Conservation (phyloP, 2,888 invertebrate genomes). For the Cerastis rubricosa region DNA sequence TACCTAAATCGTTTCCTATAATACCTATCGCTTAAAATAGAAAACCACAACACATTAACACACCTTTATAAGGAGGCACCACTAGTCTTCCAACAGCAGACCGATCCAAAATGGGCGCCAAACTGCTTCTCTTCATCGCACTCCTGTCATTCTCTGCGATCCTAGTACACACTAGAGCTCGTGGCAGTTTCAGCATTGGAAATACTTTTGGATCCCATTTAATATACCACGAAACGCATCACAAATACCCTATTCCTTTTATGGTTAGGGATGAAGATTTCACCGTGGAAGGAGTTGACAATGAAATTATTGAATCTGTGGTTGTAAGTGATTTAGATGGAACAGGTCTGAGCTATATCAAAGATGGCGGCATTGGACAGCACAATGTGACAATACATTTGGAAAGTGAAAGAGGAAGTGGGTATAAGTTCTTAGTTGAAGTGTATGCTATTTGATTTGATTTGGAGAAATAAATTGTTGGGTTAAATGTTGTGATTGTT, state of each 20-base stretch:
- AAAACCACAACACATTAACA: constrained; percentile 47
- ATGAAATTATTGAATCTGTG: constrained; percentile 63
- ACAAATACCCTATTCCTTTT: constrained; percentile 62
- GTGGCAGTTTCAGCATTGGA: constrained; percentile 45
- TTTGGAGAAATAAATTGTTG: constrained; percentile 17
- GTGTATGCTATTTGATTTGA: constrained; percentile 64
- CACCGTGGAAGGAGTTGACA: constrained; percentile 35
- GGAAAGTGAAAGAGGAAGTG: constrained; percentile 61
- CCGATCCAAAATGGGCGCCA: constrained; percentile 45
- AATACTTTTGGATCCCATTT: constrained; percentile 53
- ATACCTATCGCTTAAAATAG: neutral
- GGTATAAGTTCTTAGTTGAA: constrained; percentile 70
- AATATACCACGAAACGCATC: constrained; percentile 65
- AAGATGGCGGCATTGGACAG: constrained; percentile 68
- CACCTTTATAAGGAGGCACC: constrained; percentile 18
- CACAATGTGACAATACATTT: constrained; percentile 67
- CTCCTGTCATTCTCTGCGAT: constrained; percentile 28
- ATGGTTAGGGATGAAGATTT: constrained; percentile 63
- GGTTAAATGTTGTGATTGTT: neutral
- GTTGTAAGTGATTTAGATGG: constrained; percentile 68
- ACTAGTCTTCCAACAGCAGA: constrained; percentile 13
- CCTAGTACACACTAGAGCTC: constrained; percentile 15
- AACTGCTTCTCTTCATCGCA: constrained; percentile 32
- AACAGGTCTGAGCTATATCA: constrained; percentile 65
- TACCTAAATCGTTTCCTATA: constrained; percentile 12